Evolutionary conservation across 2,888 invertebrate genomes (phyloP), one percentile per base, ranked within the genome.

Genomic region (Tenthredo amoena): DNA sequence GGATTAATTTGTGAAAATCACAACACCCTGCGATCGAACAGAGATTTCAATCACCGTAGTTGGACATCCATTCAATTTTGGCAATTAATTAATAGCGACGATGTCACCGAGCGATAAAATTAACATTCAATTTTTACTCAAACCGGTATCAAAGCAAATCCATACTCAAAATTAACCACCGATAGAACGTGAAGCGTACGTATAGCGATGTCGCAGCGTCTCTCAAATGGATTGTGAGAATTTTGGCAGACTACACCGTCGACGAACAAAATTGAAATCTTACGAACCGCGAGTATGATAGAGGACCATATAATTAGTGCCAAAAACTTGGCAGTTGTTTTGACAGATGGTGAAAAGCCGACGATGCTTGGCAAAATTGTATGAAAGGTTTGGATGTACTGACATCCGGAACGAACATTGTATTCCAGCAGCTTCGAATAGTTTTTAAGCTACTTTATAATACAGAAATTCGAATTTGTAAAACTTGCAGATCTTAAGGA

Each of bases 1-100:
- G 40, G 10, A 72, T 72, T 72, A 72, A 10, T 40, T 37, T 37
- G 72, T 21, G 40, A 72, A 34, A 72, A 18, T 72, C n/a, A 72
- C 40, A n/a, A n/a, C 72, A 34, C 40, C 40, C 2, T 55, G 72
- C 37, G 9, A 7, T 40, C 9, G 40, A 18, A 72, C 72, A 15
- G 21, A 40, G 1, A 72, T 34, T 72, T 72, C 4, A 40, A 40
- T 72, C 21, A 72, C 9, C 40, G n/a, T 37, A 40, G 7, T n/a
- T 21, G 40, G 10, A 40, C 2, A 26, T 62, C 12, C n/a, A 10
- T 18, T 40, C 1, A 37, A 18, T 3, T 18, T 40, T 10, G 37
- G 40, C 34, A 72, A 72, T 72, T n/a, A n/a, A 55, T n/a, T 55
- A 55, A 10, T 55, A 5, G n/a, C 55, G 72, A 40, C n/a, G n/a